Evolutionary conservation across 1,140 invertebrate genomes (phyloP).

Genomic region (Philopotamus ludificatus): DNA sequence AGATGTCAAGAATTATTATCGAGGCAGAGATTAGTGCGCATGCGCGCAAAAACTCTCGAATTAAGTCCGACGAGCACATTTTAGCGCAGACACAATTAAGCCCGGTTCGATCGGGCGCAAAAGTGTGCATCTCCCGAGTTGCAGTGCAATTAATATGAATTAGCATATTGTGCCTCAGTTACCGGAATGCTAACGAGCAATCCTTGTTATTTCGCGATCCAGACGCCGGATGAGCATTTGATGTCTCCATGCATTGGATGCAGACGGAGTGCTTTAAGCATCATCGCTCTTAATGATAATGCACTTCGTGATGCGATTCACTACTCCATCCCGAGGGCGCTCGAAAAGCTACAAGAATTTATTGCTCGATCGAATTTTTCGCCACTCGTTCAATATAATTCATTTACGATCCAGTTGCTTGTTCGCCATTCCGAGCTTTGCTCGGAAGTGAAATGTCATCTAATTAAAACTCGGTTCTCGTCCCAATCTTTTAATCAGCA

Average conservation of each 20-base stretch:
- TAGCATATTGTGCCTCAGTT: slow-evolving; percentile 18
- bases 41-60: neutral
- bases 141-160: slow-evolving; percentile 25
- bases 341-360: too few relatives aligned
- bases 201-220: slow-evolving; percentile 5
- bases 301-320: slow-evolving; percentile 19
- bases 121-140: neutral
- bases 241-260: slow-evolving; percentile 15
- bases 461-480: slow-evolving; percentile 20
- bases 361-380: too few relatives aligned
- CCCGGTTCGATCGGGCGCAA: too few relatives aligned
- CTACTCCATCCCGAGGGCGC: too few relatives aligned
- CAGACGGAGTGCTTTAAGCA: neutral
- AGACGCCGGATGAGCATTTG: slow-evolving; percentile 1
- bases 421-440: neutral
- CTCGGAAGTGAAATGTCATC: slow-evolving; percentile 24
- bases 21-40: neutral
- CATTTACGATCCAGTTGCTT: too few relatives aligned
- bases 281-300: slow-evolving; percentile 12
- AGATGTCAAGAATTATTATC: neutral
- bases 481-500: slow-evolving; percentile 23
- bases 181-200: slow-evolving; percentile 1
- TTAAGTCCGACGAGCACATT: neutral
- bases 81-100: neutral
- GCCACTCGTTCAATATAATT: too few relatives aligned